Base-by-base conservation (phyloP, 2,888 invertebrate genomes). In the Agriopis marginaria region DNA sequence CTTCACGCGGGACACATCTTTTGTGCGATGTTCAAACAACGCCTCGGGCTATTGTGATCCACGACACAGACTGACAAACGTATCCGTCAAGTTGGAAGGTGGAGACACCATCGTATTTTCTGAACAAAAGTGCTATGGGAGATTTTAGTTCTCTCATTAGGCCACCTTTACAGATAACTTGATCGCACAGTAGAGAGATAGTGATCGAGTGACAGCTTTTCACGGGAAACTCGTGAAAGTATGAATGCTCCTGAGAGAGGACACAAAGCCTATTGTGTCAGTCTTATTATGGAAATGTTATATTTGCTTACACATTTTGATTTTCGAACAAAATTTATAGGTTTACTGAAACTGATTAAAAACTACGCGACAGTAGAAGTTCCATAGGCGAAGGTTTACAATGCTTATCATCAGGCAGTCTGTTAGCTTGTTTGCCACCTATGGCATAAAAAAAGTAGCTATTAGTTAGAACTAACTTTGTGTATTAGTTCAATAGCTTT, bases 21-120 rank as follows among this genome's bases (percentile, higher is more conserved):
- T 63, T 68, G 68, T 64, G 53, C 40, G 56, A 68, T 62, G 70
- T 54, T 64, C 59, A 70, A 70, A 68, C 62, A 74, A 54, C 63
- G 62, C 62, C 55, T 54, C 53, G 67, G 63, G 61, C 58, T 59
- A 68, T 68, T 66, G 70, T 66, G 64, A 51, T 68, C 60, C 56
- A 67, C 67, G 42, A 56, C 53, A 58, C 60, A 53, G 45, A 45
- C 6, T 4, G 12, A 58, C 45, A 7, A 45, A 47, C 4, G n/a
- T 45, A 58, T 8, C n/a, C 8, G 8, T 23, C 6, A 0, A 56
- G 14, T 42, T 58, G 11, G 10, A 23, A 12, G 12, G 8, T 1
- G 4, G 58, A 45, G 32, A 45, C 45, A 45, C 32, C 6, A 11
- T 47, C 58, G 45, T 14, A 45, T 58, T 44, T 17, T 6, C n/a